Conservation (phyloP, 2,113 vertebrate genomes). For the Dermatemys mawii region DNA sequence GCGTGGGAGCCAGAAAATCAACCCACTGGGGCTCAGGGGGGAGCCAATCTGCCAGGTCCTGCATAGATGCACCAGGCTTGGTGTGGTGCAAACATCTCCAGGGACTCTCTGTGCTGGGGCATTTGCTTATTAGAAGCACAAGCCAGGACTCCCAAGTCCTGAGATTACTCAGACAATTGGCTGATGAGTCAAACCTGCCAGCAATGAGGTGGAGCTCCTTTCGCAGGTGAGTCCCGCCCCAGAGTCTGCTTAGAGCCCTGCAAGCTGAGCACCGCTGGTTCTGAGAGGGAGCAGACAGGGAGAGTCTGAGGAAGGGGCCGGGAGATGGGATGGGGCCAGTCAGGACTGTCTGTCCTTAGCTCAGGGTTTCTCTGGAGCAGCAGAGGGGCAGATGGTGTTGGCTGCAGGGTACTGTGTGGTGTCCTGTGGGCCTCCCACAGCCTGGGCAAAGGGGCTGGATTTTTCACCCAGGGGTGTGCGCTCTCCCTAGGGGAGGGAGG, state of each 20-base stretch:
- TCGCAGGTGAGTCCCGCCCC: fast-evolving
- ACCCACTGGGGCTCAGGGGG: background rate
- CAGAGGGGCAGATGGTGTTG: fast-evolving
- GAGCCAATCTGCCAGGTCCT: no score
- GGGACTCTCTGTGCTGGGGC: background rate
- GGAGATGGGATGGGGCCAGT: fast-evolving
- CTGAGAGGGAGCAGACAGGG: fast-evolving
- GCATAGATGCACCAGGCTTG: no score
- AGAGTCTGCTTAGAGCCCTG: background rate
- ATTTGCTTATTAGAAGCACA: background rate
- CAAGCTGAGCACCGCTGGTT: no score
- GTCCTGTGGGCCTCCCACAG: fast-evolving
- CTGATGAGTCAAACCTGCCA: fast-evolving
- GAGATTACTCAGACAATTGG: background rate
- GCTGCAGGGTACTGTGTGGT: background rate
- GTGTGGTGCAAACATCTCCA: background rate
- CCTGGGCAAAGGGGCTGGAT: background rate
- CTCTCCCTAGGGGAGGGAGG: background rate
- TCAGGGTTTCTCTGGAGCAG: background rate
- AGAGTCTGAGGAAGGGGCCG: fast-evolving
- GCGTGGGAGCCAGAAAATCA: no score
- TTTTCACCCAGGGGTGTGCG: background rate
- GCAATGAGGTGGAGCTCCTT: fast-evolving
- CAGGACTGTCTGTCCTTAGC: fast-evolving
- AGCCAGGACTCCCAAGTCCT: background rate